A percentile compares a stretch with the other conserved stretches of the same genome.
These are phyloP conservation scores for Argyresthia goedartella DNA, from an alignment of 2,888 invertebrate genomes.

Conservation along the genomic window DNA sequence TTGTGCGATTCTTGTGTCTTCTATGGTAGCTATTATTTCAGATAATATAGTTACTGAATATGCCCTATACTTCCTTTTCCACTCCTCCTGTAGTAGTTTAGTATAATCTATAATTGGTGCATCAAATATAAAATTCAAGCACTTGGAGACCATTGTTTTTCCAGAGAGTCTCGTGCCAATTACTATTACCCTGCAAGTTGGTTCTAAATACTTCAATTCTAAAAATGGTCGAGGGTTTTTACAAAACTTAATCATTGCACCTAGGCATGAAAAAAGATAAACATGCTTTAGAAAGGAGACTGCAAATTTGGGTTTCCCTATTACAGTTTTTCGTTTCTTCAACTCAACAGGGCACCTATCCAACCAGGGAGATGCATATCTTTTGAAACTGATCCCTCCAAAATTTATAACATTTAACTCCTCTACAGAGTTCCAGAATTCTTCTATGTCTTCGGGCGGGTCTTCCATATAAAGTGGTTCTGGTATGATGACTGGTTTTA, in stretches of 20 bases:
- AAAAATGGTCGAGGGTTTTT: slow-evolving; percentile 75
- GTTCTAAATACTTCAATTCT: slow-evolving; percentile 66
- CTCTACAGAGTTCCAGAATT: slow-evolving; percentile 47
- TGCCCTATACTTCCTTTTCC: slow-evolving; percentile 29
- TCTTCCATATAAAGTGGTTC: slow-evolving; percentile 48
- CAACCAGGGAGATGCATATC: slow-evolving; percentile 68
- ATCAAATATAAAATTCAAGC: slow-evolving; percentile 65
- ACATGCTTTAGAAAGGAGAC: slow-evolving; percentile 74
- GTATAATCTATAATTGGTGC: slow-evolving; percentile 49
- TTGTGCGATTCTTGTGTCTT: slow-evolving; percentile 34
- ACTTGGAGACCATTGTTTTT: slow-evolving; percentile 68
- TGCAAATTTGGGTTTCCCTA: slow-evolving; percentile 66
- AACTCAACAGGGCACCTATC: slow-evolving; percentile 75
- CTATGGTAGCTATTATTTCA: slow-evolving; percentile 48
- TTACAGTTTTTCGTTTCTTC: slow-evolving; percentile 54
- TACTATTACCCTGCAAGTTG: slow-evolving; percentile 71
- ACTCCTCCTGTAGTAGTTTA: slow-evolving; percentile 27
- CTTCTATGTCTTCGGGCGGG: slow-evolving; percentile 40
- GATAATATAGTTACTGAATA: slow-evolving; percentile 42
- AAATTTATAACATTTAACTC: slow-evolving; percentile 31
- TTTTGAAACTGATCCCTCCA: slow-evolving; percentile 33
- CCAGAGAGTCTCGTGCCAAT: slow-evolving; percentile 73
- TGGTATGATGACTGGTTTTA: slow-evolving; percentile 44
- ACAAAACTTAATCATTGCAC: slow-evolving; percentile 64
- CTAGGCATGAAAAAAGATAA: slow-evolving; percentile 67